phyloP scores from a whole-genome alignment of 2,888 invertebrate genomes.

The Steromphala cineraria region DNA sequence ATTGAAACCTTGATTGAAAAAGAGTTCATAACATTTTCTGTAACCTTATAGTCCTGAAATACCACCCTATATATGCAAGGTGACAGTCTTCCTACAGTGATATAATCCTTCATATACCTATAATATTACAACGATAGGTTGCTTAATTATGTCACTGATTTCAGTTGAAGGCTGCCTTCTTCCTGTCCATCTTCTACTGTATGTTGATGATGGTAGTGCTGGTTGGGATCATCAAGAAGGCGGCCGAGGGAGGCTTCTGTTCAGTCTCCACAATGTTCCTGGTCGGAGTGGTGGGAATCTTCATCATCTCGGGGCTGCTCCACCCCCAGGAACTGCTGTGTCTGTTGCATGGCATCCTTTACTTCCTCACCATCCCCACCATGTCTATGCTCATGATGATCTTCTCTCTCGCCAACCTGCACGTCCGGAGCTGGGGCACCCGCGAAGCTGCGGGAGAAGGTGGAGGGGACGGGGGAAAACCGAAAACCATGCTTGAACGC shows the following conservation, averaged over 20 bases:
- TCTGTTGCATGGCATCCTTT: slow-evolving; percentile 83
- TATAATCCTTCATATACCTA: too few relatives aligned
- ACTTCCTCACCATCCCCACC: slow-evolving; percentile 93
- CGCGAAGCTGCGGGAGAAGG: slow-evolving; percentile 80
- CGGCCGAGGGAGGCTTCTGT: slow-evolving; percentile 92
- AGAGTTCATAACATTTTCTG: too few relatives aligned
- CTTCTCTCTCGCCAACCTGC: slow-evolving; percentile 93
- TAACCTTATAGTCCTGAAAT: too few relatives aligned
- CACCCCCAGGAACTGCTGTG: slow-evolving; percentile 88
- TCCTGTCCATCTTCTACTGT: slow-evolving; percentile 95
- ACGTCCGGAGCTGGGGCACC: slow-evolving; percentile 96
- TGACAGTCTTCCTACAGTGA: too few relatives aligned
- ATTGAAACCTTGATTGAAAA: too few relatives aligned
- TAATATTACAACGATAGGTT: too few relatives aligned
- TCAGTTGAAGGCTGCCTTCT: slow-evolving; percentile 93
- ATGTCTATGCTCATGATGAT: slow-evolving; percentile 95
- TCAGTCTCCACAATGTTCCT: slow-evolving; percentile 98
- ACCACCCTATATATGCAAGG: too few relatives aligned
- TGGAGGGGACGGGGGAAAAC: background rate
- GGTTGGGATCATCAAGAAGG: slow-evolving; percentile 96
- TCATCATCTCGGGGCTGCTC: slow-evolving; percentile 95
- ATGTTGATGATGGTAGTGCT: slow-evolving; percentile 99
- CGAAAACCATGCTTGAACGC: too few relatives aligned
- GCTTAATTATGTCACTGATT: background rate
- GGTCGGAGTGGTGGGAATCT: slow-evolving; percentile 92